Evolutionary conservation across 2,113 vertebrate genomes (phyloP).

Genomic region (Pelvicachromis taeniatus): DNA sequence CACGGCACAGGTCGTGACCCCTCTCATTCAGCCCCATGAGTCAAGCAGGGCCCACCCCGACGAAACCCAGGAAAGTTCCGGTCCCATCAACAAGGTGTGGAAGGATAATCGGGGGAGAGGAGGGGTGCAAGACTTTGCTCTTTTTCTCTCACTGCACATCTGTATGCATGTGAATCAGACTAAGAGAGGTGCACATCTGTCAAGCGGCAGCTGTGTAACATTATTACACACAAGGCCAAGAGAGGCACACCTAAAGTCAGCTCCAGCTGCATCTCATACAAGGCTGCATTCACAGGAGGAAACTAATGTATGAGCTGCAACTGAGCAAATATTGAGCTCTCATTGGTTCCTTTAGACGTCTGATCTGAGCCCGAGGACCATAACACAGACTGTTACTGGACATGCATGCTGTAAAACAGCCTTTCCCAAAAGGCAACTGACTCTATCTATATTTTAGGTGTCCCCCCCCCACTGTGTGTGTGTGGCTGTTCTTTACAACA

Average conservation of each 20-base stretch:
- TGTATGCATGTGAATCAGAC: slow-evolving; percentile 15
- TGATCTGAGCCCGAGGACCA: neutral
- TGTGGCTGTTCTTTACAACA: neutral
- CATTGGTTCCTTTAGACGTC: slow-evolving; percentile 4
- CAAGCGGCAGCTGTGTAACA: slow-evolving; percentile 67
- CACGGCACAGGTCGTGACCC: slow-evolving; percentile 61
- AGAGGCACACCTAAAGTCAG: slow-evolving; percentile 61
- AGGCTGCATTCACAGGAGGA: slow-evolving; percentile 52
- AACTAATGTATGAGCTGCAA: slow-evolving; percentile 68
- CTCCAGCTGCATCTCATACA: slow-evolving; percentile 69
- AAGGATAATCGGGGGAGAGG: slow-evolving; percentile 45
- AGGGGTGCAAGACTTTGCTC: neutral
- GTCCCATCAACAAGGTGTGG: slow-evolving; percentile 69
- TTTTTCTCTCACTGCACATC: slow-evolving; percentile 21
- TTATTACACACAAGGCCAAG: slow-evolving; percentile 60
- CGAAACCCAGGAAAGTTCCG: slow-evolving; percentile 72
- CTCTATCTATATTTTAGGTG: neutral
- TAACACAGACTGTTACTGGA: neutral
- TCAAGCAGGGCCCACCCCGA: slow-evolving; percentile 72
- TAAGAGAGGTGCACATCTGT: slow-evolving; percentile 69
- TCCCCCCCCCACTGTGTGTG: neutral
- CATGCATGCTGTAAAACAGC: neutral
- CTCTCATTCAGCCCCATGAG: slow-evolving; percentile 62
- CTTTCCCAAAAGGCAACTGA: neutral
- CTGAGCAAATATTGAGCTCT: neutral